Base-by-base conservation (phyloP, 2,797 vertebrate genomes). In the Sebastes cheni region DNA sequence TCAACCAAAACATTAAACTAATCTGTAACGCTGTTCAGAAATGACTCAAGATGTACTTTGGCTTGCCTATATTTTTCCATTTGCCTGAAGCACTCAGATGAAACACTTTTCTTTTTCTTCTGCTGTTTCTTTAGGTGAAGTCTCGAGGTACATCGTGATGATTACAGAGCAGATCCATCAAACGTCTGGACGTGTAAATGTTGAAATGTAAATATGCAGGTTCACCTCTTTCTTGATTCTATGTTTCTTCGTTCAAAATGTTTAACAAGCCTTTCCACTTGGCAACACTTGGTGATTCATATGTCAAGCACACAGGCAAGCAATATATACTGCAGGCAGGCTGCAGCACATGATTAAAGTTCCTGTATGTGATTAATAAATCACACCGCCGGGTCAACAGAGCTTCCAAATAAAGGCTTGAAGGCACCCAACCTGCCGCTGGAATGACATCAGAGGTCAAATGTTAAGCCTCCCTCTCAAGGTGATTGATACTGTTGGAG, bases 381-480 rank as follows among this genome's bases (percentile, higher is more conserved):
- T 92, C 91, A 88, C 81, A 75, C 68, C 2, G 20, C 46, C 29
- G 25, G 82, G 85, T 91, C 90, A 90, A 86, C 75, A 72, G 25
- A 60, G 80, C 68, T 32, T 80, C 83, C 70, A 88, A 86, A 90
- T 85, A 75, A 85, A 87, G 79, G 73, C 83, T 61, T 77, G 9
- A 89, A 80, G 77, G 80, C 88, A 77, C 83, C 80, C 78, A 80
- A 82, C 78, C 85, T 82, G 88, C 75, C 4, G 81, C 77, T 75
- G 71, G 25, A 72, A 89, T 94, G 93, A 93, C 87, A 92, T 93
- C 93, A 94, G 70, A 83, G 92, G 92, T 93, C 85, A 89, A 81
- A 91, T 76, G 92, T 94, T 89, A 92, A 91, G 82, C 74, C 66
- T 67, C 68, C 79, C 80, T 91, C 88, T 93, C 85, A 86, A 29